Evolutionary conservation across 35 echinoderm and acorn worm genomes (phyloP), one percentile per base, ranked within the genome.

Genomic region (Chiridota heheva): DNA sequence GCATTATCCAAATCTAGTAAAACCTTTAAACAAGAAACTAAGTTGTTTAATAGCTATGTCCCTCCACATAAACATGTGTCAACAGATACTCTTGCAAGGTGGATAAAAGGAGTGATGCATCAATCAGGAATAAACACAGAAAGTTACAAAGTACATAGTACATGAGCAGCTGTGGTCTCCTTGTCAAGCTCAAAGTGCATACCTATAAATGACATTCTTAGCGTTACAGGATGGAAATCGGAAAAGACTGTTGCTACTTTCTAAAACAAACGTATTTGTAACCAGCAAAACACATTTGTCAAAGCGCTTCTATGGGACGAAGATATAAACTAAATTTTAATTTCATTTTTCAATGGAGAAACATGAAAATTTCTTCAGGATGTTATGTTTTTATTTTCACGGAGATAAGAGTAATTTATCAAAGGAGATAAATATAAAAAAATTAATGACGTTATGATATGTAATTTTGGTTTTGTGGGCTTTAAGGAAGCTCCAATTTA

Each of bases 131-230:
- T 83, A 8, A 41, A 71, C 51, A 51, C 63, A 18, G 46, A 49
- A 15, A 71, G 53, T 37, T 83, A 41, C 49, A 84, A 72, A 70
- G 81, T 67, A 42, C 81, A 84, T 51, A 70, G 42, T 22, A 84
- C 67, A 29, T 45, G 67, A 30, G 81, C 65, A 84, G 81, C 81
- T 2, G 66, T 67, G 2, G 40, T 27, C 15, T 74, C 70, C 6
- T 26, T 26, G 48, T 37, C 70, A 74, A 74, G 26, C 13, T 18
- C 20, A 27, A 40, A 51, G 1, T 20, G 81, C 70, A 67, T 72
- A 27, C 44, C 67, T 12, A 63, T 72, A 38, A 40, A 42, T 44
- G 65, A 84, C 3, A 84, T 84, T 38, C 13, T 84, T 58, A 51
- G 59, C 40, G 47, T 70, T 44, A 67, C 65, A 40, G 81, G 67